Conservation (phyloP, 1,140 invertebrate species). For the Caenorhabditis latens region DNA sequence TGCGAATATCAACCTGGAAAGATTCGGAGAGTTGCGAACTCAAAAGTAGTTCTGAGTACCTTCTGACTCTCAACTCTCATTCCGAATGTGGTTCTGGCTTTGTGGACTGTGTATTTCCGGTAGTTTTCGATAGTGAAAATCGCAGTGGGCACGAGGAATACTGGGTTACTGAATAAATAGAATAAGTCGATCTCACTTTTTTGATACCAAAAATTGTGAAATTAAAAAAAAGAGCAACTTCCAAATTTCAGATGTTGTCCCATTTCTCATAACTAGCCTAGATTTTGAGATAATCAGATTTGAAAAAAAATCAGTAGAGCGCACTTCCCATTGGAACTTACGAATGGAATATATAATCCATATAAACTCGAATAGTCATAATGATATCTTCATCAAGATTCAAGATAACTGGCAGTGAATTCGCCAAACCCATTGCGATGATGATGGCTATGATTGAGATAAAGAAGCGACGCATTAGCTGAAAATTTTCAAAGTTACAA, state of each 20-base stretch:
- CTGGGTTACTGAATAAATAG: background rate
- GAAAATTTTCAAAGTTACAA: background rate
- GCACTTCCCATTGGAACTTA: background rate
- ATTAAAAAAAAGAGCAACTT: too few relatives aligned
- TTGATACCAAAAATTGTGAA: background rate
- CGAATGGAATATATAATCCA: constrained; percentile 47
- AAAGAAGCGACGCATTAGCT: constrained; percentile 44
- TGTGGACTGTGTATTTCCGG: constrained; percentile 1
- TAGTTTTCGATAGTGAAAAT: constrained; percentile 39
- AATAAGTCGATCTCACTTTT: background rate
- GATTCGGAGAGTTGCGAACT: background rate
- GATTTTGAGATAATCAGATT: too few relatives aligned
- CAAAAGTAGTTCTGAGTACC: background rate
- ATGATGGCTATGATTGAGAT: constrained; percentile 29
- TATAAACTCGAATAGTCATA: constrained; percentile 30
- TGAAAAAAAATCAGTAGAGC: too few relatives aligned
- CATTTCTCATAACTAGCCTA: too few relatives aligned
- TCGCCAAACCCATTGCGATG: constrained; percentile 20
- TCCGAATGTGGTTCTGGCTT: constrained; percentile 37
- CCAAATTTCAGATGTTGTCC: too few relatives aligned
- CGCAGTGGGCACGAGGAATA: constrained; percentile 14
- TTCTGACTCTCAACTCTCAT: constrained; percentile 43
- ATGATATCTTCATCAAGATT: constrained; percentile 17
- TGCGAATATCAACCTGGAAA: constrained; percentile 40
- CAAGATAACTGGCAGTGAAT: constrained; percentile 28